Conservation (phyloP, 2,113 vertebrate species). For the Falcunculus frontatus region DNA sequence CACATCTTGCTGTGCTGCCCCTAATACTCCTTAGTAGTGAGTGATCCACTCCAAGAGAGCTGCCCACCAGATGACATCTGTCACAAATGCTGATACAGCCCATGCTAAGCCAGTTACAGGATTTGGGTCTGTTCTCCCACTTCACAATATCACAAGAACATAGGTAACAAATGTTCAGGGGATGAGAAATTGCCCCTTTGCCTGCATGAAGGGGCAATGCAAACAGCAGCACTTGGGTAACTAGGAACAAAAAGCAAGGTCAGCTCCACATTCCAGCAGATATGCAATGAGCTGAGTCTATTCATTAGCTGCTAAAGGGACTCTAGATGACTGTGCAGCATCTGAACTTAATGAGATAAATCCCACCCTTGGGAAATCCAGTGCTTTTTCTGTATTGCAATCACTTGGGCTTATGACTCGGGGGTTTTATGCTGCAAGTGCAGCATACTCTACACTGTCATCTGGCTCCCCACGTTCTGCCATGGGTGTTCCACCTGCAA, state of each 20-base stretch:
- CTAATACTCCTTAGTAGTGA: neutral
- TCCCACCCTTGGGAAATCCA: neutral
- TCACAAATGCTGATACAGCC: neutral
- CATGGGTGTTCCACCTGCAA: neutral
- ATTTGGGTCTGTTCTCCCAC: neutral
- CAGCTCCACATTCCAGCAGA: neutral
- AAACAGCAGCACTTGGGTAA: neutral
- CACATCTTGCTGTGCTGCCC: neutral
- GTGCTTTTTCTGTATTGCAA: neutral
- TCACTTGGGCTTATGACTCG: accelerated
- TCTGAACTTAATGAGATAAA: neutral
- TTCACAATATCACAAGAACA: neutral
- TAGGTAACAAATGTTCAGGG: neutral
- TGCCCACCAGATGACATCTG: neutral
- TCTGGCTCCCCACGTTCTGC: accelerated
- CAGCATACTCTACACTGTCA: accelerated
- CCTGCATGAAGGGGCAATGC: neutral
- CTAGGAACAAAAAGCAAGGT: neutral
- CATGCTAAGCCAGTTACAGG: neutral
- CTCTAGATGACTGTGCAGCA: neutral
- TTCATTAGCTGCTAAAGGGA: neutral
- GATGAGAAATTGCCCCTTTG: neutral
- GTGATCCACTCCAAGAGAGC: neutral
- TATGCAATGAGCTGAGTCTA: neutral
- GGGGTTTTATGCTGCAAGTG: neutral